A percentile compares a stretch with the other conserved stretches of the same genome.
phyloP scores from a whole-genome alignment of 2,113 vertebrate species.

The Phrynocephalus versicolor region DNA sequence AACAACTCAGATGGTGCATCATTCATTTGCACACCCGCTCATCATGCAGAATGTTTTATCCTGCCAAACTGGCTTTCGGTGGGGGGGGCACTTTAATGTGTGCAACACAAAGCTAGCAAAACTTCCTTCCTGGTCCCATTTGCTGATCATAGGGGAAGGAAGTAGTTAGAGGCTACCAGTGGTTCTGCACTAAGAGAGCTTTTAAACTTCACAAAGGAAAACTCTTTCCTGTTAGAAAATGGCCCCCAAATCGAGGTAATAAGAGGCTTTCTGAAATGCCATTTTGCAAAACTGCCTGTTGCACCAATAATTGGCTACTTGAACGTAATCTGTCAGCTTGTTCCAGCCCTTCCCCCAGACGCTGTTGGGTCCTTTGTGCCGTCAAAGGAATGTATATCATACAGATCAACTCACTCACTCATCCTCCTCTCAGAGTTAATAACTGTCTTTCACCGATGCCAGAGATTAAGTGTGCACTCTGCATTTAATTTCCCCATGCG shows the following conservation, averaged over 20 bases:
- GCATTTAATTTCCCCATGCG: not conserved
- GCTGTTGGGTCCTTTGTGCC: conserved; percentile 31
- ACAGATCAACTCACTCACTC: not conserved
- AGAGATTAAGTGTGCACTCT: conserved; percentile 16
- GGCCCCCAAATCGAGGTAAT: not conserved
- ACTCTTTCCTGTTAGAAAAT: conserved; percentile 44
- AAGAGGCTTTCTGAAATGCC: conserved; percentile 29
- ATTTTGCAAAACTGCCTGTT: conserved; percentile 35
- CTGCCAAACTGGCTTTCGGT: too few species aligned
- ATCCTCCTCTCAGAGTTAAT: not conserved
- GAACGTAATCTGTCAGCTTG: conserved; percentile 5
- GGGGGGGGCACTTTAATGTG: not conserved
- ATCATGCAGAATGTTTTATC: too few species aligned
- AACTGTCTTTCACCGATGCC: conserved; percentile 28
- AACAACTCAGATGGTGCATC: too few species aligned
- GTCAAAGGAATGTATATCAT: not conserved
- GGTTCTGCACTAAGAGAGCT: not conserved
- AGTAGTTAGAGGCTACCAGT: conserved; percentile 3
- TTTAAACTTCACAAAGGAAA: conserved; percentile 33
- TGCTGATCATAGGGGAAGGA: not conserved
- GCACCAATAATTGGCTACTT: conserved; percentile 27
- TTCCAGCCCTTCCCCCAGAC: conserved; percentile 19
- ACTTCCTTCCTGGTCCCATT: not conserved
- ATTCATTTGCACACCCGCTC: too few species aligned
- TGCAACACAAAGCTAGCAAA: not conserved